Evolutionary conservation across 2,113 vertebrate species (phyloP), one percentile per base, ranked within the genome.

Genomic region (Nannobrachium achirus): DNA sequence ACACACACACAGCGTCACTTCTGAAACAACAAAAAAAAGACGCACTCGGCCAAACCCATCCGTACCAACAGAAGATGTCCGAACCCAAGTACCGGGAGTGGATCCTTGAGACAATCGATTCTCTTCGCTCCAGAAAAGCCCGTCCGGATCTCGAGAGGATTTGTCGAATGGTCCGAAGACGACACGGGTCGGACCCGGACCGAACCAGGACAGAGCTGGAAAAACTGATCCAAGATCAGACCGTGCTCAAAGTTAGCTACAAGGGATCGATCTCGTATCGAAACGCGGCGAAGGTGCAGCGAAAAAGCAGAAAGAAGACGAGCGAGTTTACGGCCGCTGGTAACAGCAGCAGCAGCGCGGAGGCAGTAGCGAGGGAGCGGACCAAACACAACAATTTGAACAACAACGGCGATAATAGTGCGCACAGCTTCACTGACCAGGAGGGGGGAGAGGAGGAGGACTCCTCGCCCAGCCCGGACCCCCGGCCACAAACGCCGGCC

Each of bases 101-200:
- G 95, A 96, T 96, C 70, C 84, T 95, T 79, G 95, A 95, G 85
- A 95, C 95, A 48, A 96, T 96, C 86, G 95, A 96, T 90, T 96
- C 95, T 38, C 91, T 96, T 78, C 92, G 95, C 84, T 95, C 93
- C 70, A 92, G 95, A 66, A 96, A 96, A 94, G 95, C 95, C 69
- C 92, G 95, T 84, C 95, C 95, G 82, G 95, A 96, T 86, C 89
- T 95, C 82, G 94, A 96, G 80, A 91, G 95, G 87, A 96, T 96
- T 75, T 96, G 95, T 90, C 91, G 94, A 84, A 95, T 95, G 95
- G 94, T 96, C 76, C 93, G 94, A 79, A 93, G 95, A 85, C 89
- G 94, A 79, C 93, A 96, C 90, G 95, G 95, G 73, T 93, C 93
- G 52, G 94, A 95, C 82, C 92, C 95, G 46, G 93, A 95, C 83